Conservation (phyloP, 1,140 invertebrate species). For the Choristoneura fumiferana region DNA sequence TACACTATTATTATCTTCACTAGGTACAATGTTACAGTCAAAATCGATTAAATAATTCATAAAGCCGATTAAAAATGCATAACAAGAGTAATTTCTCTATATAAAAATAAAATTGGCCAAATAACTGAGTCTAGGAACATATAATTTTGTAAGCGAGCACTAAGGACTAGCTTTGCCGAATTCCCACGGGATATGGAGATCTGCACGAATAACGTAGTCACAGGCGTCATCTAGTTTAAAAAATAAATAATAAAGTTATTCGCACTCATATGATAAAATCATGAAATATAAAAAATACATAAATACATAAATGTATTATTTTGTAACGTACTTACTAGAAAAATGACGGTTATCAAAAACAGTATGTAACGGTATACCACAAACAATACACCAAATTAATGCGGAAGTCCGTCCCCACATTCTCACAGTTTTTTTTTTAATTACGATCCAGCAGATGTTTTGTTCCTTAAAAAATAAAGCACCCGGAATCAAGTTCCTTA, state of each 20-base stretch:
- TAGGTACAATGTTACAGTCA: neutral
- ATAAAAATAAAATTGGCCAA: neutral
- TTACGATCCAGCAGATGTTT: constrained; percentile 66
- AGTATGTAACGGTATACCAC: constrained; percentile 17
- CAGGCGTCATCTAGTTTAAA: no score
- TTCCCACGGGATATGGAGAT: no score
- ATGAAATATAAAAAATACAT: no score
- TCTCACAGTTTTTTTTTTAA: constrained; percentile 74
- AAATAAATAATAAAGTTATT: no score
- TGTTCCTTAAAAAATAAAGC: constrained; percentile 61
- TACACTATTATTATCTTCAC: neutral
- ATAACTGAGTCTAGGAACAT: no score
- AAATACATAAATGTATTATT: no score
- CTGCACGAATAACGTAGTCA: neutral
- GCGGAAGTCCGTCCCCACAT: constrained; percentile 48
- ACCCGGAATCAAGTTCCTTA: constrained; percentile 38
- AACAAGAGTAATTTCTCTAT: neutral
- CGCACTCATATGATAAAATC: no score
- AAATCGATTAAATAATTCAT: no score
- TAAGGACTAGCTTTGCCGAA: no score
- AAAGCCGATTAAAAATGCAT: neutral
- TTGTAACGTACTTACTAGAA: neutral
- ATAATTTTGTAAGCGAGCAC: no score
- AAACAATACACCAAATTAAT: constrained; percentile 49
- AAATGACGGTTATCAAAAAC: constrained; percentile 9